phyloP scores from a whole-genome alignment of 2,888 invertebrate genomes.

The Arge pagana region DNA sequence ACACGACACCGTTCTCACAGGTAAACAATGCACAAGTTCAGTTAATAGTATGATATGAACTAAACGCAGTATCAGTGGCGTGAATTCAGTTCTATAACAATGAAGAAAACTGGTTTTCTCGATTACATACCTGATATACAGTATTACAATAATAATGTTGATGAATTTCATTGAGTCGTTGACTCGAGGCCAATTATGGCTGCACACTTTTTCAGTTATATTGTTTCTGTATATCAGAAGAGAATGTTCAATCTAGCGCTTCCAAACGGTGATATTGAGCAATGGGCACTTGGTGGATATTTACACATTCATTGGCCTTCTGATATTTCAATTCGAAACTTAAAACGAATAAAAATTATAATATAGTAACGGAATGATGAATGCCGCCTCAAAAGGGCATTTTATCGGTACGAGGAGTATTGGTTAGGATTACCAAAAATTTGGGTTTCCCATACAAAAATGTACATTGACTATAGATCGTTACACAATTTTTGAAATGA shows the following conservation, averaged over 20 bases:
- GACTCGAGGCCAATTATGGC: no score
- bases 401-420: background rate
- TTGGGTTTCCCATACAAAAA: background rate
- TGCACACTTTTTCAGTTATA: no score
- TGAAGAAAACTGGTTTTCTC: no score
- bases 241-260: constrained; percentile 31
- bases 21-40: constrained; percentile 14
- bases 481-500: no score
- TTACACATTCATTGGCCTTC: constrained; percentile 49
- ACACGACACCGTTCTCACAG: constrained; percentile 1
- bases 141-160: no score
- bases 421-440: constrained; percentile 9
- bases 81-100: no score
- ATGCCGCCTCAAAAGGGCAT: background rate
- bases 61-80: no score
- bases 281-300: constrained; percentile 48
- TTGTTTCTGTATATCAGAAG: no score
- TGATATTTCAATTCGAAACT: constrained; percentile 30
- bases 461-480: no score
- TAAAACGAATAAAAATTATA: constrained; percentile 23
- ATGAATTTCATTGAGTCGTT: no score
- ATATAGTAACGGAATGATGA: constrained; percentile 15
- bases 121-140: no score
- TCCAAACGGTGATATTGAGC: constrained; percentile 43
- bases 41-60: constrained; percentile 2